These are phyloP conservation scores for Anguilla obscura DNA, from an alignment of 2,797 vertebrate genomes.

Conservation along the genomic window DNA sequence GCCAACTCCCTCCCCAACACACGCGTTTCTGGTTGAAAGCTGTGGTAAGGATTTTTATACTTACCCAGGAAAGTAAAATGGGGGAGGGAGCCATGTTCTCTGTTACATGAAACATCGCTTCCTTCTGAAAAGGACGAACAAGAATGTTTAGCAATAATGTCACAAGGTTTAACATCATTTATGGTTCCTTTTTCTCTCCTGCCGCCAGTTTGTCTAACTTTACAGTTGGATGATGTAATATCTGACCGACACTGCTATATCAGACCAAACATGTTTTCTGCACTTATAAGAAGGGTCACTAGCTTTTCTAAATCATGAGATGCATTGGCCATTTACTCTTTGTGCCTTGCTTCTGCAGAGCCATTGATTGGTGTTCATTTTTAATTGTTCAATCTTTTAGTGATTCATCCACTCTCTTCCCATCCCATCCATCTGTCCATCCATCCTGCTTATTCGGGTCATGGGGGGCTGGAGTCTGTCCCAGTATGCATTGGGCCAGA, in stretches of 20 bases:
- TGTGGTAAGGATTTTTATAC: not conserved
- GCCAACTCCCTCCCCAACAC: not conserved
- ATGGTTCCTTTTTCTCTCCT: slow-evolving; percentile 5
- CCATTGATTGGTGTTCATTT: too few species aligned
- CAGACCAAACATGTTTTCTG: not conserved
- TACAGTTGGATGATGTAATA: not conserved
- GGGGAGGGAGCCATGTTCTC: not conserved
- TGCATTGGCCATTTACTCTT: too few species aligned
- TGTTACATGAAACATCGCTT: not conserved
- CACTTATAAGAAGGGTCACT: not conserved
- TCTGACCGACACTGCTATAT: not conserved
- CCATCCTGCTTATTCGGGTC: too few species aligned
- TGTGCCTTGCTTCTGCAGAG: too few species aligned
- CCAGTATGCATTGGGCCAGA: too few species aligned
- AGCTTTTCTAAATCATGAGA: not conserved
- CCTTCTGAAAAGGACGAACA: slow-evolving; percentile 9
- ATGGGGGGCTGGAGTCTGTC: too few species aligned
- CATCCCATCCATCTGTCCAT: too few species aligned
- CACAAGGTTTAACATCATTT: not conserved
- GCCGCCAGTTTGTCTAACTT: not conserved
- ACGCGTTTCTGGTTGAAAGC: not conserved
- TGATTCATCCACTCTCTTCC: too few species aligned
- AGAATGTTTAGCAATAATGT: slow-evolving; percentile 30
- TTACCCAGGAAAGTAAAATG: not conserved
- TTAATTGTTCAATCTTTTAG: too few species aligned